Evolutionary conservation across 2,888 invertebrate genomes (phyloP), one percentile per base, ranked within the genome.

Genomic region (Drosophila rellima): DNA sequence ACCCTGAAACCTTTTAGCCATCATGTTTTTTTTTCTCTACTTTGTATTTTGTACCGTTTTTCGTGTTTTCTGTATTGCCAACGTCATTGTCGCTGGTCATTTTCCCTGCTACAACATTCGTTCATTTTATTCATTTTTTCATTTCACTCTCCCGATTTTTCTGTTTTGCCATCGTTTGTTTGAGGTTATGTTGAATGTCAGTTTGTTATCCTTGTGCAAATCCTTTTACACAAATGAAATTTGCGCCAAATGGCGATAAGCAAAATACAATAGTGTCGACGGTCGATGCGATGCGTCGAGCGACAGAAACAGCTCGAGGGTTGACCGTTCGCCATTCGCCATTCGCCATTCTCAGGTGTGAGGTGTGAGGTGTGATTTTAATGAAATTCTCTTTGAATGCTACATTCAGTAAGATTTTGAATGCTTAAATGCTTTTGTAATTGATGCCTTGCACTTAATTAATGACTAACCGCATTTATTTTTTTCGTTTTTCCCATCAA

Each of bases 211-310:
- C 89, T 78, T 87, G 88, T 74, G 75, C 82, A 90, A 91, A 90
- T 90, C 91, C 90, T 91, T 90, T 89, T 90, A 90, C 87, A 87
- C 87, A 89, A 89, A 89, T 90, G 90, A 89, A 90, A 88, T 83
- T 89, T 74, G 80, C 79, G 80, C 88, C 83, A 86, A 88, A 88
- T 74, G 78, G 77, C 80, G 86, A 86, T 89, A 89, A 88, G 86
- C 81, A 86, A 84, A 79, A 78, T 70, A 81, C 84, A 84, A 81
- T 81, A 74, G 84, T 44, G 48, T 48, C 62, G 42, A 51, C 51
- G 39, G 40, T 37, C 51, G 26, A 0, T 7, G 26, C 39, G n/a
- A 18, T 39, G 48, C 45, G 26, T 45, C 26, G 45, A 45, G 11
- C 23, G 39, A 40, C 44, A 57, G 10, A 26, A 50, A n/a, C 26